Evolutionary conservation across 2,113 vertebrate genomes (phyloP), one percentile per base, ranked within the genome.

Genomic region (Austrofundulus limnaeus): DNA sequence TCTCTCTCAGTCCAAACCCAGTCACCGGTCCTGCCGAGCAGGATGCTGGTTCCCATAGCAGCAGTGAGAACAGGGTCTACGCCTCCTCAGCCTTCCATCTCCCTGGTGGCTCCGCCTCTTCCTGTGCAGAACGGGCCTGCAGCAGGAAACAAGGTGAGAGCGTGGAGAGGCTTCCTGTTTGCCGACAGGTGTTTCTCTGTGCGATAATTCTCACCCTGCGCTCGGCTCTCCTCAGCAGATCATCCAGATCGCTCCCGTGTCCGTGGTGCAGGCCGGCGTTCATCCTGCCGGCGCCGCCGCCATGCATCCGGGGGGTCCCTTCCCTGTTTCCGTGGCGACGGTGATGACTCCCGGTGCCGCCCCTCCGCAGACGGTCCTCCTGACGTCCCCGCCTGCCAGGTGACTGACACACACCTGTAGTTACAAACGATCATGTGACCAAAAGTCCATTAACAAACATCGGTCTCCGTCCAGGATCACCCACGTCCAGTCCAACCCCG

Each of bases 41-140:
- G 95, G 88, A 94, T 95, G 87, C 78, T 95, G 61, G 94, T 96
- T 87, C 94, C 95, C 70, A 89, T 95, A 93, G 92, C 93, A 11
- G 92, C 94, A 6, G 92, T 94, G 64, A 89, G 92, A 75, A 87
- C 93, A 2, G 92, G 91, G 42, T 82, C 93, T 1, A 85, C 93
- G 68, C 89, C 93, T 87, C 93, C 93, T 23, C 90, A 93, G 73
- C 93, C 93, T 31, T 77, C 89, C 8, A 88, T 95, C 67, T 94
- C 95, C 45, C 87, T 95, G 48, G 92, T 94, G 68, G 90, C 93
- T 51, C 93, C 94, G 0, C 92, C 93, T 38, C 94, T 96, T 91
- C 92, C 94, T 61, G 91, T 96, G 57, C 95, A 95, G 87, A 95
- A 96, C 10, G 94, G 95, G 1, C 77, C 92, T 25, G 86, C 91